Evolutionary conservation across 2,113 vertebrate genomes (phyloP), one percentile per base, ranked within the genome.

Genomic region (Platysteira castanea): DNA sequence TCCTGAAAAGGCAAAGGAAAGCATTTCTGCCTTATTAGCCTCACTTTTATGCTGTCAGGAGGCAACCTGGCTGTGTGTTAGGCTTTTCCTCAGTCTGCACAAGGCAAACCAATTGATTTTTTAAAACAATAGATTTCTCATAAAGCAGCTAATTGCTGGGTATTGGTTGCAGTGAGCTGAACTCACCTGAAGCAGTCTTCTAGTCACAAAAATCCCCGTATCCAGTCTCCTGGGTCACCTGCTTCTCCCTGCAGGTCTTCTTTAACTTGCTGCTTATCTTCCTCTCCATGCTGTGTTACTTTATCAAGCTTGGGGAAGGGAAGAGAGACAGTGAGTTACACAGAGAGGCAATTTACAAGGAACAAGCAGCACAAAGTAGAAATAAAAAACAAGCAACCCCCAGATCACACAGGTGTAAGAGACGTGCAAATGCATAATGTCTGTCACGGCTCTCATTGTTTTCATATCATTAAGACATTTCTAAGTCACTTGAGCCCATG

Each of bases 251-350:
- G 52, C 64, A 68, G 64, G 35, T 85, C 54, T 16, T 84, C 68
- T 87, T 83, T 73, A 79, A 61, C 81, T 75, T 79, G 60, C 79
- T 68, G 90, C 86, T 91, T 93, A 65, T 97, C 84, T 97, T 86
- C 46, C 39, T 64, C 3, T 20, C 67, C 7, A 4, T 76, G 49
- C 24, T 75, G 65, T 31, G 7, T 54, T 90, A 78, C 78, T 91
- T 89, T 90, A 84, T 65, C 60, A 74, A 65, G 56, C 41, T 46
- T 63, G 42, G 64, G 52, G 27, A 92, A 94, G 39, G 69, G 80
- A 54, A 30, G 30, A 82, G 92, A 95, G 75, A 63, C 59, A 69
- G 73, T 39, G 35, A 61, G 46, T 78, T 73, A 50, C 52, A 84
- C 44, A 37, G 39, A 42, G 37, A 67, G 57, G 41, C 70, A 65